A percentile compares a stretch with the other conserved stretches of the same genome.
phyloP scores from a whole-genome alignment of 2,888 invertebrate species.

The Troides aeacus region DNA sequence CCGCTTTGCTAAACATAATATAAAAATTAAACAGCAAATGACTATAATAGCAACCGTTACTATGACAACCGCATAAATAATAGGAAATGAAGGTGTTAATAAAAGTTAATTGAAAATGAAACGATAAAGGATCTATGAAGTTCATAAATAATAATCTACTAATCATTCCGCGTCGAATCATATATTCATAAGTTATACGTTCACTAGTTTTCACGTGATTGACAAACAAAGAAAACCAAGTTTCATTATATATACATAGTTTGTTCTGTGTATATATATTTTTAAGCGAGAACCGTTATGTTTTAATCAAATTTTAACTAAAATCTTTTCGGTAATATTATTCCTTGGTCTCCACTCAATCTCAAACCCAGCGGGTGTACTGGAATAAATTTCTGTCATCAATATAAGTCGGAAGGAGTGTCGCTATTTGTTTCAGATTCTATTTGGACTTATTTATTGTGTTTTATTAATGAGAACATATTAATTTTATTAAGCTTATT shows the following conservation, averaged over 20 bases:
- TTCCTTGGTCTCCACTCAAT: conserved; percentile 22
- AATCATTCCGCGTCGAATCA: no score
- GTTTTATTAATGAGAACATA: conserved; percentile 14
- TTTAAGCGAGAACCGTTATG: background rate
- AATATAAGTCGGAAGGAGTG: conserved; percentile 24
- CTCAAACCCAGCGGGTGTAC: conserved; percentile 27
- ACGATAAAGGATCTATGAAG: no score
- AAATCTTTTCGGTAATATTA: conserved; percentile 15
- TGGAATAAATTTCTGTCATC: conserved; percentile 26
- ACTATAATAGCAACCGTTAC: no score
- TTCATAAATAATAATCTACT: no score
- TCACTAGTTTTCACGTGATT: no score
- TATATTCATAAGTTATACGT: no score
- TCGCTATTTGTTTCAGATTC: conserved; percentile 24
- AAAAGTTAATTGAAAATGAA: no score
- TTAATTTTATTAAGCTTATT: background rate
- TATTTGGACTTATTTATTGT: conserved; percentile 20
- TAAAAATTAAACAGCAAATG: no score
- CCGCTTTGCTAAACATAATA: no score
- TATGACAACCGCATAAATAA: no score
- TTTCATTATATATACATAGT: background rate
- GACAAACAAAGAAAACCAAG: no score
- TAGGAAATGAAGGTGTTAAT: no score
- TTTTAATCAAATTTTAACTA: conserved; percentile 9
- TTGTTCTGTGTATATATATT: background rate